Evolutionary conservation across 2,797 vertebrate species (phyloP).

Genomic region (Sphaeramia orbicularis): DNA sequence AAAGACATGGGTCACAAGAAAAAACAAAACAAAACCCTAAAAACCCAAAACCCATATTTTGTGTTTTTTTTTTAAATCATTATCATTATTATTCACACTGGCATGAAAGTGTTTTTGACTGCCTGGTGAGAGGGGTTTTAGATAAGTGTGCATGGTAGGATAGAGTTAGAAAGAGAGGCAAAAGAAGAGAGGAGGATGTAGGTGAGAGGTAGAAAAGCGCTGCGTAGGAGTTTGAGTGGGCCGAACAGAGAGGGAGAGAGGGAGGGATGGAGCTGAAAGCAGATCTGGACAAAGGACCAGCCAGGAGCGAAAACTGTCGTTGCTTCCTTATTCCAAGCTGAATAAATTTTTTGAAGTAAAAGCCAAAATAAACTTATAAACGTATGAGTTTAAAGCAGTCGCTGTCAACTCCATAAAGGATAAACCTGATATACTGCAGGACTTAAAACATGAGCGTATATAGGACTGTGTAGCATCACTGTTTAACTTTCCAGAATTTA

Average conservation of each 20-base stretch:
- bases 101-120: slow-evolving; percentile 29
- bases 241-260: slow-evolving; percentile 53
- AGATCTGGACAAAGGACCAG: slow-evolving; percentile 61
- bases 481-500: slow-evolving; percentile 4
- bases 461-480: not conserved
- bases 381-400: no score
- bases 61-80: slow-evolving; percentile 8
- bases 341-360: slow-evolving; percentile 17
- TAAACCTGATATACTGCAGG: no score
- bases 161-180: slow-evolving; percentile 62
- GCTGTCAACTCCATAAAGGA: no score
- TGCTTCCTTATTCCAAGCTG: slow-evolving; percentile 34
- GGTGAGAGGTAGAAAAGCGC: slow-evolving; percentile 75
- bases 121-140: slow-evolving; percentile 38
- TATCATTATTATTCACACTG: slow-evolving; percentile 31
- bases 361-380: no score
- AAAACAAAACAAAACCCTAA: no score
- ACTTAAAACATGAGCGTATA: not conserved
- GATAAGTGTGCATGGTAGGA: slow-evolving; percentile 37
- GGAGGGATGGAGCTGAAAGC: slow-evolving; percentile 60
- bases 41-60: no score
- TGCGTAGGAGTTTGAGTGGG: slow-evolving; percentile 79
- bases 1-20: no score
- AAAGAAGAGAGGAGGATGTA: slow-evolving; percentile 75
- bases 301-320: slow-evolving; percentile 47